Conservation (phyloP, 1,140 invertebrate species). For the Drosophila mauritiana region DNA sequence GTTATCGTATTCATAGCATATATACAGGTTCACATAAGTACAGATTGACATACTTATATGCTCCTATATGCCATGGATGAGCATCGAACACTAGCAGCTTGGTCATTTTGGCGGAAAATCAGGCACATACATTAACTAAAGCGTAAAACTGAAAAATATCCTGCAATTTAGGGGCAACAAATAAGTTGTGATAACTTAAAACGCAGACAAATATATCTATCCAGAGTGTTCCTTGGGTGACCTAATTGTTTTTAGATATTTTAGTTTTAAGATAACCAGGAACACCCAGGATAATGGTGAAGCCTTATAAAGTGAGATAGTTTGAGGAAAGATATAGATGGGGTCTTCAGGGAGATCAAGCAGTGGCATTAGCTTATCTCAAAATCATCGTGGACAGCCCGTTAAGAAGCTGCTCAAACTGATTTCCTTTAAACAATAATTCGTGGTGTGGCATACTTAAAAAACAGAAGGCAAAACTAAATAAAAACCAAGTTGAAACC, state of each 20-base stretch:
- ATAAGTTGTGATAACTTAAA: neutral
- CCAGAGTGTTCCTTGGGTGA: neutral
- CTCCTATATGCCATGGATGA: slow-evolving; percentile 2
- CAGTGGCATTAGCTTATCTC: slow-evolving; percentile 3
- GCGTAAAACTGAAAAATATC: slow-evolving; percentile 9
- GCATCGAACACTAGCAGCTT: slow-evolving; percentile 15
- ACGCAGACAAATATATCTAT: neutral
- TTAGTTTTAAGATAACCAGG: neutral
- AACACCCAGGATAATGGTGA: neutral
- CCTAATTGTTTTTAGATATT: neutral
- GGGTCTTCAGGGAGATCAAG: slow-evolving; percentile 3
- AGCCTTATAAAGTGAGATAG: neutral
- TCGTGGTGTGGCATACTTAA: slow-evolving; percentile 66
- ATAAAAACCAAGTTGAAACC: slow-evolving; percentile 29
- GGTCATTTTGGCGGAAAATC: slow-evolving; percentile 10
- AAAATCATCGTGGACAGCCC: neutral
- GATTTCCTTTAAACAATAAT: slow-evolving; percentile 50
- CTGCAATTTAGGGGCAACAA: neutral
- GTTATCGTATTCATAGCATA: slow-evolving; percentile 3
- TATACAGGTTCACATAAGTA: slow-evolving; percentile 6
- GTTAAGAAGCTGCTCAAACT: slow-evolving; percentile 10
- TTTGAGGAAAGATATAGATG: neutral
- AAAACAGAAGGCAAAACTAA: slow-evolving; percentile 27
- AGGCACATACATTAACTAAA: slow-evolving; percentile 17
- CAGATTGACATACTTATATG: slow-evolving; percentile 12